A percentile compares a stretch with the other conserved stretches of the same genome.
These are phyloP conservation scores for Myiotriccus ornatus DNA, from an alignment of 2,797 vertebrate species.

Conservation along the genomic window DNA sequence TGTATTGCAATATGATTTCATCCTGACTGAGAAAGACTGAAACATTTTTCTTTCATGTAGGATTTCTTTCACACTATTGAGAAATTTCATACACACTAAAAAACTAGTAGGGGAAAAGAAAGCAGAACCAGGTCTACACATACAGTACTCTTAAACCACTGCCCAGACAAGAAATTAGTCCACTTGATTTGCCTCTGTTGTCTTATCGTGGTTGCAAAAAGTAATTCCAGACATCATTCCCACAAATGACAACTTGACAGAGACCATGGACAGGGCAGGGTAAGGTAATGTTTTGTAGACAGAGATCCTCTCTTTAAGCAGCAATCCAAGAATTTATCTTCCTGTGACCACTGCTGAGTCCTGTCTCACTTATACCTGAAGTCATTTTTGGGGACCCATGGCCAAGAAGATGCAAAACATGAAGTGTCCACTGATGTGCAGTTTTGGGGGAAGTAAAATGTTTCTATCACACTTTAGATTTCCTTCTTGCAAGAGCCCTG, in stretches of 20 bases:
- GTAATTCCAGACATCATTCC: background rate
- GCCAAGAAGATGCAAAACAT: background rate
- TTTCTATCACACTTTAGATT: background rate
- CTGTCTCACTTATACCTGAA: background rate
- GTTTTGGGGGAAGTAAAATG: background rate
- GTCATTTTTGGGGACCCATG: background rate
- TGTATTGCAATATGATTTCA: conserved; percentile 35
- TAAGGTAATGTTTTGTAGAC: background rate
- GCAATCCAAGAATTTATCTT: background rate
- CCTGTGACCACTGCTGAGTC: background rate
- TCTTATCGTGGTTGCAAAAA: background rate
- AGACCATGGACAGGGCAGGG: background rate
- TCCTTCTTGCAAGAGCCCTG: background rate
- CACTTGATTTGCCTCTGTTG: background rate
- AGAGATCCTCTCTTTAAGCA: background rate
- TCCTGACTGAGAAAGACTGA: conserved; percentile 10
- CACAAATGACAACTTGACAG: background rate
- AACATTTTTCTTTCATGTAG: background rate
- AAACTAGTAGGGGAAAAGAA: background rate
- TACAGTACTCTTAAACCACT: background rate
- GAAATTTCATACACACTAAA: background rate
- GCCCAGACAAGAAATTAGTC: background rate
- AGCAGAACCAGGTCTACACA: background rate
- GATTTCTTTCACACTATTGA: background rate
- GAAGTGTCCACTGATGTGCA: background rate